Base-by-base conservation (phyloP, 2,797 vertebrate species). In the Cyprinodon diabolis region DNA sequence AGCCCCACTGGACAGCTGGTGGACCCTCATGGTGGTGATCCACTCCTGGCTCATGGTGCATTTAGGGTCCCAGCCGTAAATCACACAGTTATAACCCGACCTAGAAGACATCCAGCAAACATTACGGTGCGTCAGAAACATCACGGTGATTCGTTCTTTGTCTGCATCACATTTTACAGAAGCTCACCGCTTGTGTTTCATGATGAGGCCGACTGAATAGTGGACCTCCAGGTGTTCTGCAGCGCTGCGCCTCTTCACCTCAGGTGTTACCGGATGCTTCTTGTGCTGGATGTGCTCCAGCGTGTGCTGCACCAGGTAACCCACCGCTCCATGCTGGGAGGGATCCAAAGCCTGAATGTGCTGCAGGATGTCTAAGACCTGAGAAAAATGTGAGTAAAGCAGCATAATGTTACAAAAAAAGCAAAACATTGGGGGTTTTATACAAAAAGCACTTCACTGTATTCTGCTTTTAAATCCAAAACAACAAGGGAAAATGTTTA, bases 41-140 rank as follows among this genome's bases (percentile, higher is more conserved):
- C 98, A 99, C 75, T 99, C 97, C 6, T 97, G 96, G 6, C 97
- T 98, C 98, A 99, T 99, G 91, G 97, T 97, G 92, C 98, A 99
- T 86, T 96, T 96, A 0, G 97, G 96, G 77, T 99, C 98, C 98
- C 98, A 99, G 71, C 98, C 98, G 0, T 98, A 99, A 79, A 99
- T 96, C 54, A 99, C 97, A 10, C 97, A 99, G 92, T 97, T 98
- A 76, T 99, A 99, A 75, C 96, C 97, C 0, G 98, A 99, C 81
- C 98, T 85, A 63, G 57, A 67, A 67, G 17, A 25, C 37, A 40
- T n/a, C 17, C 49, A 21, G 66, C 14, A 51, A 3, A n/a, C 54
- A 51, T 2, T n/a, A 54, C 5, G 40, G n/a, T 37, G 0, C 49
- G 0, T n/a, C 2, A 0, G 6, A 1, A n/a, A 40, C 25, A 3